These are phyloP conservation scores for Emydocephalus ijimae DNA, from an alignment of 2,113 vertebrate species.

Conservation along the genomic window DNA sequence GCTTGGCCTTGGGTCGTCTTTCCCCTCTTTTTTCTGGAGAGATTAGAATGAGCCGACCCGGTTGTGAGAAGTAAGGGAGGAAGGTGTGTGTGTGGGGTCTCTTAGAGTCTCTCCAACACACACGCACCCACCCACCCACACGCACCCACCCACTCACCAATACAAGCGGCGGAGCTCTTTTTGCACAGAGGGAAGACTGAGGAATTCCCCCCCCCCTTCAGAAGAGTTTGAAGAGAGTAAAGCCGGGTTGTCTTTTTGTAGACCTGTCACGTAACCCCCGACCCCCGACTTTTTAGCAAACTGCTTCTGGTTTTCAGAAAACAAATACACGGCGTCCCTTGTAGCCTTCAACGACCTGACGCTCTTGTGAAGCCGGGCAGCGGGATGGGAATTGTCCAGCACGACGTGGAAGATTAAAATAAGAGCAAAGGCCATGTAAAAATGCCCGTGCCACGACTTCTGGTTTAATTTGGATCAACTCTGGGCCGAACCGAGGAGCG, in stretches of 20 bases:
- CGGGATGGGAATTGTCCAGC: background rate
- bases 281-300: background rate
- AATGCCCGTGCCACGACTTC: background rate
- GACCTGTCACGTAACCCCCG: background rate
- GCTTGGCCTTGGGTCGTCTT: background rate
- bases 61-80: background rate
- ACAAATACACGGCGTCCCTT: background rate
- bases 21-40: background rate
- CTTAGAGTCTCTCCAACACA: too few species aligned
- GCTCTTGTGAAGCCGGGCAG: background rate
- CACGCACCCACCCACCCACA: too few species aligned
- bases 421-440: background rate
- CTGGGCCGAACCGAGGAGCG: background rate
- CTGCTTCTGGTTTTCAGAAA: background rate
- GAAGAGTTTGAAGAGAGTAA: background rate
- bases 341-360: background rate
- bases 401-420: background rate
- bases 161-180: background rate
- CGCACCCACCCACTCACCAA: too few species aligned
- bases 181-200: background rate
- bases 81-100: too few species aligned
- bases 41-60: background rate
- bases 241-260: background rate
- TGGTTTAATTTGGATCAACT: background rate
- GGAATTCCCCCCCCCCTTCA: fast-evolving